Evolutionary conservation across 2,113 vertebrate genomes (phyloP), one percentile per base, ranked within the genome.

Genomic region (Porphyrio hochstetteri): DNA sequence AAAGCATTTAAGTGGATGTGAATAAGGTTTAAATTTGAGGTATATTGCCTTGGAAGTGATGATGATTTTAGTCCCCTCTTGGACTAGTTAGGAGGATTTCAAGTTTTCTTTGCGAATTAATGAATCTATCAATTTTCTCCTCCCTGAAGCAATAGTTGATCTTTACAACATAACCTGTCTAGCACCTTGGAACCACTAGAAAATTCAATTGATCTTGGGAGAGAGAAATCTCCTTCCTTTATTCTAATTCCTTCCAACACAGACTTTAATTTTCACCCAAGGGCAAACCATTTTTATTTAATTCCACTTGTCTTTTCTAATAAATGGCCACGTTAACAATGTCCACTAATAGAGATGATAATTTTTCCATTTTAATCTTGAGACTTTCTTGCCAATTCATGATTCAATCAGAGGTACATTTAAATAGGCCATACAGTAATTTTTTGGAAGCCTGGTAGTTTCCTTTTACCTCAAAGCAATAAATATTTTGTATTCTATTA

Each of bases 281-380:
- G 96, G 94, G 95, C 95, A 96, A 94, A 90, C 75, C 74, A 94
- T 94, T 97, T 97, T 96, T 94, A 88, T 95, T 95, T 96, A 95
- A 96, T 95, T 96, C 70, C 64, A 84, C 86, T 82, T 95, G 93
- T 95, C 95, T 95, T 92, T 92, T 95, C 69, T 95, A 95, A 95
- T 95, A 95, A 96, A 96, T 95, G 78, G 52, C 5, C 31, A 53
- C 1, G 5, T 96, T 95, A 96, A 96, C 60, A 87, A 93, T 92
- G 86, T 91, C 85, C 90, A 78, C 85, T 95, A 96, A 95, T 82
- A 52, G 57, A 92, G 65, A 90, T 80, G 55, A 92, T 94, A 91
- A 91, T 96, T 95, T 85, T 95, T 96, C 74, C 36, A 59, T 97
- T 96, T 94, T 95, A 93, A 88, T 95, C 80, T 85, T 82, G 64